phyloP scores from a whole-genome alignment of 2,888 invertebrate genomes.

The Sinhomidia bicolor region DNA sequence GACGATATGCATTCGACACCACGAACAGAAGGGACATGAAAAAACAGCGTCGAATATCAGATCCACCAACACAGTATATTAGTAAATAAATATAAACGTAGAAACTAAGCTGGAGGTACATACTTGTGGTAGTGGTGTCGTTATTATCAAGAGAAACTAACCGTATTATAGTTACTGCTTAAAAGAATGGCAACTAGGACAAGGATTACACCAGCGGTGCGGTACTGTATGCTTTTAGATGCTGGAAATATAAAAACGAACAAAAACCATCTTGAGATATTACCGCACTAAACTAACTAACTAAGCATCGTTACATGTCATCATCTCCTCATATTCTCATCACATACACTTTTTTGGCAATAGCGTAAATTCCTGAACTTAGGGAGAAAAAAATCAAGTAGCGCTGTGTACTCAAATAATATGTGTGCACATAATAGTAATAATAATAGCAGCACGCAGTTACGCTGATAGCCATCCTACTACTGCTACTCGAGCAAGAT shows the following conservation, averaged over 20 bases:
- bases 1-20: neutral
- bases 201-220: neutral
- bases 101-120: neutral
- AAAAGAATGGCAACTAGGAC: neutral
- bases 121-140: neutral
- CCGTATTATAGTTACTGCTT: constrained; percentile 23
- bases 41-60: neutral
- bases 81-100: neutral
- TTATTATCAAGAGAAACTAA: constrained; percentile 10
- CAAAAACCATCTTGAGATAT: constrained; percentile 7
- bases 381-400: constrained; percentile 17
- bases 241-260: neutral
- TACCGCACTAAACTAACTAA: constrained; percentile 16
- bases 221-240: neutral
- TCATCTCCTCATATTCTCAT: constrained; percentile 28
- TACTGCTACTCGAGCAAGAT: neutral
- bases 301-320: constrained; percentile 31
- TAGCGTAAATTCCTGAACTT: constrained; percentile 20
- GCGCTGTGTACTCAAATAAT: constrained; percentile 3
- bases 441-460: constrained; percentile 10
- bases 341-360: neutral
- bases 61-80: neutral
- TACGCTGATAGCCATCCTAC: neutral
- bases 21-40: neutral
- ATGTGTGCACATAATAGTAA: constrained; percentile 36